phyloP scores from a whole-genome alignment of 2,888 invertebrate species.

The Cyaniris semiargus region DNA sequence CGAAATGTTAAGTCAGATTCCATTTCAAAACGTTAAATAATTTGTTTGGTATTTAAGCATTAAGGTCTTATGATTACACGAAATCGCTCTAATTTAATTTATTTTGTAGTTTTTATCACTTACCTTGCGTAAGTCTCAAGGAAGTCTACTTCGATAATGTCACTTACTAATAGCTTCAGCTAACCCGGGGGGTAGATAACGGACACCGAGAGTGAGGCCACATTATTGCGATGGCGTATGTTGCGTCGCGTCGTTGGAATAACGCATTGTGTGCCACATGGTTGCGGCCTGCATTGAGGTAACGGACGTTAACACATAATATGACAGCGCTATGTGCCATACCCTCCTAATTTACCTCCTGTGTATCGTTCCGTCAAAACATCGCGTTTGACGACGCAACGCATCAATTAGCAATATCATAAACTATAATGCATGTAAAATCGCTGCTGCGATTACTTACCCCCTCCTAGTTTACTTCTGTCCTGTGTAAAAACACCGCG shows the following conservation, averaged over 20 bases:
- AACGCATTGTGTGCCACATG: background rate
- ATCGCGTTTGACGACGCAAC: background rate
- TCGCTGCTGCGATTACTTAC: background rate
- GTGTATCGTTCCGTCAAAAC: background rate
- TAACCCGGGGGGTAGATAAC: slow-evolving; percentile 38
- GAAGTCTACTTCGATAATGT: slow-evolving; percentile 39
- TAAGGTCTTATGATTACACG: background rate
- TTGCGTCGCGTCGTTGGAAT: background rate
- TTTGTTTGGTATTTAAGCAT: background rate
- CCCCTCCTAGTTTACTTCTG: too few relatives aligned
- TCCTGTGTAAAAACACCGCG: too few relatives aligned
- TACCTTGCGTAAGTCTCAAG: slow-evolving; percentile 36
- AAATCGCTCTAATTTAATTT: background rate
- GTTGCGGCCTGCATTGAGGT: background rate
- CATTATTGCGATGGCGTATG: too few relatives aligned
- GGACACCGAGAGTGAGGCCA: slow-evolving; percentile 43
- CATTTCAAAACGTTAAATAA: background rate
- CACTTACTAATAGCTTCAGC: slow-evolving; percentile 29
- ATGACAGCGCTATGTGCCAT: too few relatives aligned
- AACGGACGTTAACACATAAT: too few relatives aligned
- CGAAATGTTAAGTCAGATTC: background rate
- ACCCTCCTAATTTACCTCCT: too few relatives aligned
- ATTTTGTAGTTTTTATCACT: slow-evolving; percentile 16
- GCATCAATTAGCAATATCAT: background rate
- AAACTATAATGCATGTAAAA: too few relatives aligned